phyloP scores from a whole-genome alignment of 2,888 invertebrate species.

The Noctua janthina region DNA sequence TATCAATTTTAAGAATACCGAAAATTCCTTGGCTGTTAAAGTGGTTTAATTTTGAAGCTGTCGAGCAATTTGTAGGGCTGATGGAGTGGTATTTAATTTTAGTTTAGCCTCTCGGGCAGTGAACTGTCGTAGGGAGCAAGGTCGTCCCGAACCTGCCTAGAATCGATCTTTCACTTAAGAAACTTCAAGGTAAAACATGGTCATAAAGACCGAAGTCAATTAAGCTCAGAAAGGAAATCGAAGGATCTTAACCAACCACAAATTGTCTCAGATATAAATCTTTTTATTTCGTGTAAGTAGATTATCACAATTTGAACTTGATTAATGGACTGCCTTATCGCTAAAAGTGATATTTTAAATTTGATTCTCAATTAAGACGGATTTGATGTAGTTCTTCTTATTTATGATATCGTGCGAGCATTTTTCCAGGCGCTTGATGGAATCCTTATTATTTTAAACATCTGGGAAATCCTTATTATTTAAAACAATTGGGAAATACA shows the following conservation, averaged over 20 bases:
- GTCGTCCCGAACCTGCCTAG: slow-evolving; percentile 30
- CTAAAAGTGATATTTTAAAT: not conserved
- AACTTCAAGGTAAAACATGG: slow-evolving; percentile 21
- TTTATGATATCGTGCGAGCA: not conserved
- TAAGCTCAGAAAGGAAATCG: not conserved
- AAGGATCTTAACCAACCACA: not conserved
- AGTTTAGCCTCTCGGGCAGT: slow-evolving; percentile 39
- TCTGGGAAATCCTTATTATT: not conserved
- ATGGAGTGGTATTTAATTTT: slow-evolving; percentile 17
- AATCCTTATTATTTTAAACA: not conserved
- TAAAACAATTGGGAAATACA: not conserved
- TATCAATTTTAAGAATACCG: too few relatives aligned
- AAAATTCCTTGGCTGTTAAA: not conserved
- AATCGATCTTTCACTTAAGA: slow-evolving; percentile 39
- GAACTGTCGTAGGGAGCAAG: slow-evolving; percentile 50
- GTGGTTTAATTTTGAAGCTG: not conserved
- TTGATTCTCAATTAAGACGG: not conserved
- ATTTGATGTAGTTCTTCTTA: not conserved
- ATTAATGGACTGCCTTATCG: not conserved
- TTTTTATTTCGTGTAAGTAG: not conserved
- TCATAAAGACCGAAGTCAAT: slow-evolving; percentile 11
- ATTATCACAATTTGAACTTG: not conserved
- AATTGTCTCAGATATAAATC: not conserved
- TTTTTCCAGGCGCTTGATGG: not conserved
- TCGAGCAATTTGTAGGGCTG: not conserved